Evolutionary conservation across 2,797 vertebrate species (phyloP), one percentile per base, ranked within the genome.

Genomic region (Dallia pectoralis): DNA sequence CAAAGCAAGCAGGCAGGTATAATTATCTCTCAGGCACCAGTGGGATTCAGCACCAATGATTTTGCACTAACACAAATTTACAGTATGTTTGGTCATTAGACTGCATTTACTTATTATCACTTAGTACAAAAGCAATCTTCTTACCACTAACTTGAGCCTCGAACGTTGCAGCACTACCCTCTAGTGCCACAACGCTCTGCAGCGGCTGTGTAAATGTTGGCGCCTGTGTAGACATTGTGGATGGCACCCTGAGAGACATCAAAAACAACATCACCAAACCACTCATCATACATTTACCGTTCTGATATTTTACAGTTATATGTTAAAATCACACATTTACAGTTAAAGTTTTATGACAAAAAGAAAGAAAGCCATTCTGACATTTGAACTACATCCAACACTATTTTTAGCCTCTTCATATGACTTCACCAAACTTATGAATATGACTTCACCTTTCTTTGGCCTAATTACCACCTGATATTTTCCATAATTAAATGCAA

Each of bases 131-230:
- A 69, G 49, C 74, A 27, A 27, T n/a, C 22, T 15, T 19, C 95
- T 95, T 95, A 96, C 95, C 95, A 92, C 94, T 95, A 90, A 96
- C 82, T 78, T 95, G 95, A 93, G 94, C 95, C 93, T 96, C 94
- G 94, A 96, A 96, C 91, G 94, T 95, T 94, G 95, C 94, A 25
- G 94, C 88, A 95, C 95, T 95, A 96, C 95, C 95, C 95, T 96
- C 95, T 89, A 96, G 94, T 95, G 93, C 95, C 91, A 89, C 89
- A 73, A 90, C 96, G 62, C 97, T 98, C 94, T 99, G 97, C 88
- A 99, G 93, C 1, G 97, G 97, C 93, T 98, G 97, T 2, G 91
- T 96, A 87, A 99, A 99, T 1, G 97, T 97, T 81, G 97, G 97
- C 51, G 97, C 97, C 89, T 98, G 95, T 56, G 95, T 95, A 25